Percentiles rank a stretch among this genome's conserved stretches.
phyloP scores from a whole-genome alignment of 2,888 invertebrate genomes.

The Andrena flavipes region DNA sequence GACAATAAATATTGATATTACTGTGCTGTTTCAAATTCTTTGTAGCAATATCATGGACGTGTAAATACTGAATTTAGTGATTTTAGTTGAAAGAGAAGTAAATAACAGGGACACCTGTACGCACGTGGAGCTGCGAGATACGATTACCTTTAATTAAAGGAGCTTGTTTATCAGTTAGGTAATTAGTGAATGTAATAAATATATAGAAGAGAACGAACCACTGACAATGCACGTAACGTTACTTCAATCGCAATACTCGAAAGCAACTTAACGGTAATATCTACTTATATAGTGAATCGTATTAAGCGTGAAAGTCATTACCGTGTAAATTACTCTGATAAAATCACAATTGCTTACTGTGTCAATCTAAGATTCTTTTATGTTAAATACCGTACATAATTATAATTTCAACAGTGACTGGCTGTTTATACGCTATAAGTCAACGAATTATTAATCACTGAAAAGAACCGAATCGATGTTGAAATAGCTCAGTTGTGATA shows the following conservation, averaged over 20 bases:
- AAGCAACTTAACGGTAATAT: background rate
- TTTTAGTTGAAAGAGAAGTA: background rate
- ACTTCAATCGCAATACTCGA: background rate
- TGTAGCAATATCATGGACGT: background rate
- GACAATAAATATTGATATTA: background rate
- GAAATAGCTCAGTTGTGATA: constrained; percentile 76
- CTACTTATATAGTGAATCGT: too few species aligned
- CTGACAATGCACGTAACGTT: background rate
- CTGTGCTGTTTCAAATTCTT: background rate
- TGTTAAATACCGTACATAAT: too few species aligned
- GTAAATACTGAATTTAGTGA: background rate
- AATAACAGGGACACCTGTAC: too few species aligned
- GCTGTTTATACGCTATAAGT: too few species aligned
- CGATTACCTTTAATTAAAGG: background rate
- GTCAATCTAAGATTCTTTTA: too few species aligned
- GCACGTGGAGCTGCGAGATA: too few species aligned
- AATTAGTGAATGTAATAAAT: background rate
- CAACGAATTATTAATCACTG: background rate
- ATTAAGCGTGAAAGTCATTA: too few species aligned
- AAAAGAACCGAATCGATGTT: background rate
- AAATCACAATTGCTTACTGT: too few species aligned
- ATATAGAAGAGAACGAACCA: background rate
- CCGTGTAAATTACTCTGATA: too few species aligned
- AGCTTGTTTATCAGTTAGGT: background rate
- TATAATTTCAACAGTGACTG: too few species aligned